Conservation (phyloP, 2,888 invertebrate species). For the Linhomoeus sp. region DNA sequence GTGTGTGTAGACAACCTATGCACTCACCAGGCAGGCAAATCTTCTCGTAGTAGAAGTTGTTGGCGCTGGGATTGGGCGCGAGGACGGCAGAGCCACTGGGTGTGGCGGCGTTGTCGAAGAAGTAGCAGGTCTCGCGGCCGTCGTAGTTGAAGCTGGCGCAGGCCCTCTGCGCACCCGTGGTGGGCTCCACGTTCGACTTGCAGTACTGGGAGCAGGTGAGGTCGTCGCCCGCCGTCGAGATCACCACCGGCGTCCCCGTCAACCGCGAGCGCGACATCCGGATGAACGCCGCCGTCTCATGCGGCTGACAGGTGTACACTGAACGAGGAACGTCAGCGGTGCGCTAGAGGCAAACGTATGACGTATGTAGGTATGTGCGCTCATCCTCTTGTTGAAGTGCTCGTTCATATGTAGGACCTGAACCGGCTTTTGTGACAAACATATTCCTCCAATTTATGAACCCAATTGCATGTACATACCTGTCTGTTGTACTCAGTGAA, state of each 20-base stretch:
- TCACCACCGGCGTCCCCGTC: slow-evolving; percentile 25
- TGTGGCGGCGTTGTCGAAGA: slow-evolving; percentile 28
- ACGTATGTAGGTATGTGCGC: too few species aligned
- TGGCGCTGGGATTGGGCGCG: slow-evolving; percentile 26
- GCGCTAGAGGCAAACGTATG: too few species aligned
- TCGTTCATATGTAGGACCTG: too few species aligned
- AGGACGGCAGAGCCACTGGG: slow-evolving; percentile 22
- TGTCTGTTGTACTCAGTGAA: too few species aligned
- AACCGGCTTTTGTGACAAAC: too few species aligned
- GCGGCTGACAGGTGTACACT: slow-evolving; percentile 16
- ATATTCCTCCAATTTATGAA: too few species aligned
- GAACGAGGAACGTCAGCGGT: too few species aligned
- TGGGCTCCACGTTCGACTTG: slow-evolving; percentile 26
- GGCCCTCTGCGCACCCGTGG: slow-evolving; percentile 25
- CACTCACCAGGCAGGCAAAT: slow-evolving; percentile 25
- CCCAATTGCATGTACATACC: too few species aligned
- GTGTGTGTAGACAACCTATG: too few species aligned
- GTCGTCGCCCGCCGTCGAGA: slow-evolving; percentile 22
- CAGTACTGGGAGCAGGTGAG: slow-evolving; percentile 17
- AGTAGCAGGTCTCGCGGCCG: slow-evolving; percentile 28
- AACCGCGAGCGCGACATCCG: slow-evolving; percentile 23
- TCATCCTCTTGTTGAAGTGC: too few species aligned
- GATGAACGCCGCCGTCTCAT: slow-evolving; percentile 23
- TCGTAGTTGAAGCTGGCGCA: slow-evolving; percentile 28
- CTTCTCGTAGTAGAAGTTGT: slow-evolving; percentile 30